phyloP scores from a whole-genome alignment of 2,888 invertebrate species.

The Conomelus anceps region DNA sequence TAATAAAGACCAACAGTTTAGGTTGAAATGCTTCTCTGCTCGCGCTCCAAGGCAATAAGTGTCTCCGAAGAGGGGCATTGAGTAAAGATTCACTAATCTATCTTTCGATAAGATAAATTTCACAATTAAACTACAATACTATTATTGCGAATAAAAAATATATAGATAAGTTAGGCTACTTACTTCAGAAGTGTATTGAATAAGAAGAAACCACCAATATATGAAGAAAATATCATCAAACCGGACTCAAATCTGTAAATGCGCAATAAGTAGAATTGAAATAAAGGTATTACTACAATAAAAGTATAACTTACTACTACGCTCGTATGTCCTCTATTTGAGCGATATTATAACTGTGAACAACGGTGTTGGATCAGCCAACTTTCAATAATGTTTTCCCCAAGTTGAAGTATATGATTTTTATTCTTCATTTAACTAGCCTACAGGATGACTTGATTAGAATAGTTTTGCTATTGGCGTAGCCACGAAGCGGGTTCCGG shows the following conservation, averaged over 20 bases:
- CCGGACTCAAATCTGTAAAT: conserved; percentile 41
- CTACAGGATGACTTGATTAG: too few species aligned
- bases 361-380: too few species aligned
- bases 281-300: not conserved
- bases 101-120: not conserved
- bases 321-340: too few species aligned
- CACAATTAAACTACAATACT: conserved; percentile 5
- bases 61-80: not conserved
- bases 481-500: too few species aligned
- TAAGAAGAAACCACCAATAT: conserved; percentile 42
- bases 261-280: not conserved
- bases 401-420: too few species aligned
- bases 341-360: too few species aligned
- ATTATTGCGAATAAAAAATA: not conserved
- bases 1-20: too few species aligned
- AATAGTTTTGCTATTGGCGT: too few species aligned
- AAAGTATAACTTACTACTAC: too few species aligned
- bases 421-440: too few species aligned
- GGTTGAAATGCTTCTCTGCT: not conserved
- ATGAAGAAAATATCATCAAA: conserved; percentile 40
- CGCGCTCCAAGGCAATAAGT: not conserved
- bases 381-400: too few species aligned
- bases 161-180: conserved; percentile 13
- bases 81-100: conserved; percentile 10
- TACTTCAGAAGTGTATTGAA: conserved; percentile 43